Conservation (phyloP, 2,888 invertebrate species). For the Melanchra persicariae region DNA sequence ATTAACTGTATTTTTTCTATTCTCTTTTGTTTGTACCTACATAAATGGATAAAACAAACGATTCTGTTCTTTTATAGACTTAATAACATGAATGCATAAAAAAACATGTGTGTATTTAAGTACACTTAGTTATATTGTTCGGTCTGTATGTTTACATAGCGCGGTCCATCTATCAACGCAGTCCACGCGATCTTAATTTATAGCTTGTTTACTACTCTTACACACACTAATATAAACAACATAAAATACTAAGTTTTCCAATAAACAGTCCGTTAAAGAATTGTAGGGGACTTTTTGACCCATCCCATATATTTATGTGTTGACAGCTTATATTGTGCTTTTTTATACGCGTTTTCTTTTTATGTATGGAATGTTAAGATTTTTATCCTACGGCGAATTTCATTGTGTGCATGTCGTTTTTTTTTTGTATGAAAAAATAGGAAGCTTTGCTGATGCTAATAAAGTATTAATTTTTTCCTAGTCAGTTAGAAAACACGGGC, state of each 20-base stretch:
- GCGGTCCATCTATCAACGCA: slow-evolving; percentile 71
- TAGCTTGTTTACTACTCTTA: slow-evolving; percentile 80
- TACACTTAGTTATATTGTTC: slow-evolving; percentile 60
- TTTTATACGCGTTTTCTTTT: slow-evolving; percentile 35
- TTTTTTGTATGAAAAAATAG: neutral
- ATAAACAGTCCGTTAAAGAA: slow-evolving; percentile 57
- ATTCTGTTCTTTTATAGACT: too few species aligned
- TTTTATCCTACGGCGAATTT: slow-evolving; percentile 1
- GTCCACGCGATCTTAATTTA: slow-evolving; percentile 76
- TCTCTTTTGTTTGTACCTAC: too few species aligned
- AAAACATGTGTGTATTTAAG: neutral
- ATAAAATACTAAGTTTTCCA: slow-evolving; percentile 72
- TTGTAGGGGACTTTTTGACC: slow-evolving; percentile 53
- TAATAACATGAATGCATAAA: too few species aligned
- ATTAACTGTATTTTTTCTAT: too few species aligned
- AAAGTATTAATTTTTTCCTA: neutral
- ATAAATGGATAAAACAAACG: too few species aligned
- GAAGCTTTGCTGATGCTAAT: too few species aligned
- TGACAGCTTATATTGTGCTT: slow-evolving; percentile 60
- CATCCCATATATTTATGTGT: slow-evolving; percentile 58
- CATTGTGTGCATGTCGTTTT: neutral
- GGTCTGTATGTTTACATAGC: slow-evolving; percentile 73
- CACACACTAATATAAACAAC: slow-evolving; percentile 70
- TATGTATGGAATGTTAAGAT: slow-evolving; percentile 21
- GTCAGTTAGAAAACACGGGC: neutral